Evolutionary conservation across 2,113 vertebrate species (phyloP), one percentile per base, ranked within the genome.

Genomic region (Indri indri): DNA sequence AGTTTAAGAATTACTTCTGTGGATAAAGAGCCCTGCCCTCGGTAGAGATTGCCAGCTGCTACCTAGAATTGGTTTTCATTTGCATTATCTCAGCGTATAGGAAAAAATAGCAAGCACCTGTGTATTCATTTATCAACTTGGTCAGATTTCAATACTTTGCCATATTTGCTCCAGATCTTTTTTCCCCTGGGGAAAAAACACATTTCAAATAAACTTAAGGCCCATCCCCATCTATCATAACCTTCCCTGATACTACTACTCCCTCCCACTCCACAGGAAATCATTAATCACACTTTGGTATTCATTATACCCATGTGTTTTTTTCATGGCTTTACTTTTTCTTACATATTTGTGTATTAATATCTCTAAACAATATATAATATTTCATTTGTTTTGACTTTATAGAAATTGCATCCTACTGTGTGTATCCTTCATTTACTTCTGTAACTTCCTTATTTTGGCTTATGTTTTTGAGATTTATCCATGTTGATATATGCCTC

Each of bases 391-490:
- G 25, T 63, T 84, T 87, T 80, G 8, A 82, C 83, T 88, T 83
- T 80, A 32, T 73, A 16, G 88, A 83, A 93, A 68, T 81, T 80
- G 27, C 34, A 50, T 92, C 66, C 37, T 70, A 63, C 40, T 70
- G 0, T 88, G 54, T 96, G 23, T 47, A 34, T 76, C 14, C 61
- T 91, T 86, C 37, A 66, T 52, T 27, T 54, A 91, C 30, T 76
- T 91, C 16, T 71, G 1, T 59, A 89, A 87, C 70, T 84, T 93
- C 27, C 50, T 68, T 95, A 27, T 42, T 34, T 80, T 76, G 50
- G 42, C 54, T 89, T 83, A n/a, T 50, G 25, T 52, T 94, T 94
- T 96, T 88, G 34, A 94, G 40, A n/a, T 88, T 83, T 80, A 73
- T 32, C 65, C 16, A 18, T 73, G 20, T 71, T 42, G 30, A 73